These are phyloP conservation scores for Allolobophora icterica DNA, from an alignment of 2,888 invertebrate species.

Conservation along the genomic window DNA sequence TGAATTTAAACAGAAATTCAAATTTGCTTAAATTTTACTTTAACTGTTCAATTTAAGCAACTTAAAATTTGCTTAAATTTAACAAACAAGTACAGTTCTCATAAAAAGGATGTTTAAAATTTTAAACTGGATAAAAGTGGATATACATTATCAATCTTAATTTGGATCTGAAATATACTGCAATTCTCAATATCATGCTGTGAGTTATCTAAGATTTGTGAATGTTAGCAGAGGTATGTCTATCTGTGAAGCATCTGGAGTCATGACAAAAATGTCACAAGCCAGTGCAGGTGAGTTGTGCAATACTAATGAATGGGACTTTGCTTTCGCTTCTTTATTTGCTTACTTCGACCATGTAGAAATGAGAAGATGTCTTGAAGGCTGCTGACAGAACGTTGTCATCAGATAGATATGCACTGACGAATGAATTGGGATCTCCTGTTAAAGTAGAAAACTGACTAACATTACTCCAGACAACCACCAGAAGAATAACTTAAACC, in stretches of 20 bases:
- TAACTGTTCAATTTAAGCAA: too few relatives aligned
- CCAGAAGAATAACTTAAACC: not conserved
- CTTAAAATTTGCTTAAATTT: too few relatives aligned
- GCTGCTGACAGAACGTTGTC: not conserved
- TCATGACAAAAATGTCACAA: too few relatives aligned
- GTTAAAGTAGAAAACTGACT: not conserved
- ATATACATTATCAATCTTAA: not conserved
- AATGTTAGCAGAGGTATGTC: not conserved
- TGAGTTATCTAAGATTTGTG: not conserved
- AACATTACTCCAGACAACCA: not conserved
- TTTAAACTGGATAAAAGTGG: too few relatives aligned
- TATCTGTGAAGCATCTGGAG: too few relatives aligned
- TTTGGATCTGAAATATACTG: not conserved
- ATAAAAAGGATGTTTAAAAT: too few relatives aligned
- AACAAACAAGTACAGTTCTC: too few relatives aligned
- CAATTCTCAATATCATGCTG: not conserved
- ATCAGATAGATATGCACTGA: not conserved
- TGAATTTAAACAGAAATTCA: too few relatives aligned
- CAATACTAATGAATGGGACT: too few relatives aligned
- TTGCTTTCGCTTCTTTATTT: too few relatives aligned
- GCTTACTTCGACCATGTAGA: not conserved
- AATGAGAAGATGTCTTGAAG: not conserved
- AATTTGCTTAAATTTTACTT: too few relatives aligned
- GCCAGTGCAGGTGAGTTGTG: too few relatives aligned
- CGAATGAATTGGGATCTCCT: not conserved